Evolutionary conservation across 1,140 invertebrate genomes (phyloP).

Genomic region (Magallana angulata): DNA sequence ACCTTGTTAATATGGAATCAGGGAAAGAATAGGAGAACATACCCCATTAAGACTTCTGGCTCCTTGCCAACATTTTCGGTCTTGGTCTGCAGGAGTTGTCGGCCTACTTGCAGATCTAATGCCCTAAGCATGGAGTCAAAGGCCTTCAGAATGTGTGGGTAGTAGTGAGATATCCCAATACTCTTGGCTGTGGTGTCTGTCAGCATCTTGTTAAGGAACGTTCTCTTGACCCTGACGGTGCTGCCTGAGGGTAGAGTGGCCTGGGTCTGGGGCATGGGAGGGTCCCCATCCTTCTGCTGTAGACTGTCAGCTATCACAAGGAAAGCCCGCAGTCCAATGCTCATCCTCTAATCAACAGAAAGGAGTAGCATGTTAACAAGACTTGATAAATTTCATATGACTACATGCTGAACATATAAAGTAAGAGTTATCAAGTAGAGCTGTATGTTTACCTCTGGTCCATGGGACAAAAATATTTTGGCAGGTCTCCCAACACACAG

Average conservation of each 20-base stretch:
- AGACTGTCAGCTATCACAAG: slow-evolving; percentile 98
- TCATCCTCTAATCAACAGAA: slow-evolving; percentile 88
- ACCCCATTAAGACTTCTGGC: slow-evolving; percentile 95
- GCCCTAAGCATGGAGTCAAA: slow-evolving; percentile 97
- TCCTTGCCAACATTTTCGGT: slow-evolving; percentile 97
- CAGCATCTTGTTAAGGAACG: slow-evolving; percentile 80
- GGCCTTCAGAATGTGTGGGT: slow-evolving; percentile 95
- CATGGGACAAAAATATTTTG: slow-evolving; percentile 88
- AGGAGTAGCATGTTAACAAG: neutral
- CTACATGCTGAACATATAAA: neutral
- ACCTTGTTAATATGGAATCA: too few relatives aligned
- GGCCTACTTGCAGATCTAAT: slow-evolving; percentile 96
- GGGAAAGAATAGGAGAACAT: slow-evolving; percentile 51
- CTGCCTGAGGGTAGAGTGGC: slow-evolving; percentile 96
- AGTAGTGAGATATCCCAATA: slow-evolving; percentile 98
- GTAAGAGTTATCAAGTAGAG: neutral
- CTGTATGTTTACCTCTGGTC: slow-evolving; percentile 85
- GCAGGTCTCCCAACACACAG: slow-evolving; percentile 95
- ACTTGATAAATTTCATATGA: neutral
- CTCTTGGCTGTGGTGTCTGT: slow-evolving; percentile 93
- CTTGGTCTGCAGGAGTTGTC: slow-evolving; percentile 96
- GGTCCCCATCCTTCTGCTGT: slow-evolving; percentile 98
- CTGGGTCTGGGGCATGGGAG: slow-evolving; percentile 97
- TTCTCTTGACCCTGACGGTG: slow-evolving; percentile 95
- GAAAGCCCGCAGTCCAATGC: slow-evolving; percentile 96